A percentile compares a stretch with the other conserved stretches of the same genome.
Conservation (phyloP, 2,888 invertebrate genomes). For the Drosophila subsilvestris region DNA sequence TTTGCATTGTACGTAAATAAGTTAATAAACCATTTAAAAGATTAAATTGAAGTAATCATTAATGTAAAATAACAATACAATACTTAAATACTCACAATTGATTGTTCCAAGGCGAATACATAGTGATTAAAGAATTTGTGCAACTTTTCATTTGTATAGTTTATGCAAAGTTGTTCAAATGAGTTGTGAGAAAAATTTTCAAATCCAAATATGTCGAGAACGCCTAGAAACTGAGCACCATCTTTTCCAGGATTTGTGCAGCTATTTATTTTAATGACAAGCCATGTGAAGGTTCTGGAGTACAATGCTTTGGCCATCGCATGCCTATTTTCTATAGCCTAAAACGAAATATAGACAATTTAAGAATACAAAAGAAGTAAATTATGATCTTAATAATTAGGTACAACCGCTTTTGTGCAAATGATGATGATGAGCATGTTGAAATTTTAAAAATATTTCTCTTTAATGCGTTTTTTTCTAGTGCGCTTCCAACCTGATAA, state of each 20-base stretch:
- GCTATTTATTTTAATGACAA: slow-evolving; percentile 95
- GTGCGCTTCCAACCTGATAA: too few species aligned
- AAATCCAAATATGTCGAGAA: slow-evolving; percentile 96
- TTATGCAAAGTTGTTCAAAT: slow-evolving; percentile 96
- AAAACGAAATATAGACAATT: slow-evolving; percentile 25
- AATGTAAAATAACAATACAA: neutral
- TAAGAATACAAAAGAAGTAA: too few species aligned
- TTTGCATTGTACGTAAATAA: neutral
- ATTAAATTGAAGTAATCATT: neutral
- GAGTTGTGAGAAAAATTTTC: slow-evolving; percentile 96
- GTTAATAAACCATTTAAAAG: neutral
- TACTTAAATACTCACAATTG: slow-evolving; percentile 89
- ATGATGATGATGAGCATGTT: too few species aligned
- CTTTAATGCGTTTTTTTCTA: too few species aligned
- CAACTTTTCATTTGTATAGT: slow-evolving; percentile 96
- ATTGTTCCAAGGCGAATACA: slow-evolving; percentile 96
- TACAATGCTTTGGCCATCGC: slow-evolving; percentile 97
- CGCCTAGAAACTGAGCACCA: slow-evolving; percentile 91
- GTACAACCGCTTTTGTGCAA: too few species aligned
- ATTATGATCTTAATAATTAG: neutral
- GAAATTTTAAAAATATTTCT: too few species aligned
- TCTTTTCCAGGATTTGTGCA: slow-evolving; percentile 95
- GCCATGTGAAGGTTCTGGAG: slow-evolving; percentile 95
- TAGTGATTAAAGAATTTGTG: slow-evolving; percentile 99
- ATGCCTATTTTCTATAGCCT: slow-evolving; percentile 95